Conservation (phyloP, 2,113 vertebrate species). For the Cynocephalus volans region DNA sequence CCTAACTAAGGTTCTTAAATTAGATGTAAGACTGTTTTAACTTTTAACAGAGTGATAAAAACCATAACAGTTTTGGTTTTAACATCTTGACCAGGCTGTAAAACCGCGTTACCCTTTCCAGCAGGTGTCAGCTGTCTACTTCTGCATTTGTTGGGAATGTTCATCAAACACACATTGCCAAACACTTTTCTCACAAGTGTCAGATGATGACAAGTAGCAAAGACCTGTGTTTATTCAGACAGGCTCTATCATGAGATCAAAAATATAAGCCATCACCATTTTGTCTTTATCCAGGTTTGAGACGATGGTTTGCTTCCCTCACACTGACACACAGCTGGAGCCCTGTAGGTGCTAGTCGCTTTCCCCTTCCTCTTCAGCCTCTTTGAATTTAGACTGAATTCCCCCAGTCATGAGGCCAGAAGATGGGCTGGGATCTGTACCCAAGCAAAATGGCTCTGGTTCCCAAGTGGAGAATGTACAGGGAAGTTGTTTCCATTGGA, state of each 20-base stretch:
- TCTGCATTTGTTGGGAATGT: background rate
- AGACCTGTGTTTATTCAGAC: background rate
- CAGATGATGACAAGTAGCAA: background rate
- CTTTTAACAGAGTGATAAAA: background rate
- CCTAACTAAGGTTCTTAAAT: background rate
- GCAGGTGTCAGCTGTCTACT: background rate
- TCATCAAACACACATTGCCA: background rate
- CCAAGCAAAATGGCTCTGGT: background rate
- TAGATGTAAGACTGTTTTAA: background rate
- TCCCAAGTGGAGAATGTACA: background rate
- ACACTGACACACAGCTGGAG: background rate
- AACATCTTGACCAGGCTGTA: background rate
- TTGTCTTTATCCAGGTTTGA: slow-evolving; percentile 25
- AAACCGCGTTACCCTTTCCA: background rate
- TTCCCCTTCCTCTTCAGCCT: background rate
- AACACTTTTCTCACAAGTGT: background rate
- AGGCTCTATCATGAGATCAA: background rate
- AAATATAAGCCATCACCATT: background rate
- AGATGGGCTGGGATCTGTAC: background rate
- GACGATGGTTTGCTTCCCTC: background rate
- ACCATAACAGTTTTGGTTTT: background rate
- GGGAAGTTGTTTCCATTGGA: background rate
- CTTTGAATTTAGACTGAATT: background rate
- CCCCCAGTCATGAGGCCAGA: background rate
- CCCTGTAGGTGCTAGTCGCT: background rate